Evolutionary conservation across 2,113 vertebrate species (phyloP).

Genomic region (Triplophysa tibetana): DNA sequence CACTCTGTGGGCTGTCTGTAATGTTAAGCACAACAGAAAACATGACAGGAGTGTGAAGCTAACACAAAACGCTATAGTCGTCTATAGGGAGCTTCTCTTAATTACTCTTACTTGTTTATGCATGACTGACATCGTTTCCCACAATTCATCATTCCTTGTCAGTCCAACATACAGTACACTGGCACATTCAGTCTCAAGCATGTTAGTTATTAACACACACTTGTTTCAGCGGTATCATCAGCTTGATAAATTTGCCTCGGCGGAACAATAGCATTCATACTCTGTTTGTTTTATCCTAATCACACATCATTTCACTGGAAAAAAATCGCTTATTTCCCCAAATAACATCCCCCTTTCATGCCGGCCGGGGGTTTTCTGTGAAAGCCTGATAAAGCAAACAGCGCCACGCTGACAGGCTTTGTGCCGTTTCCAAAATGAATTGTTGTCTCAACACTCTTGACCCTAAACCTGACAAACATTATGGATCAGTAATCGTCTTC

Average conservation of each 20-base stretch:
- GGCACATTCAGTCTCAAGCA: constrained; percentile 64
- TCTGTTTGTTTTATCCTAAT: constrained; percentile 70
- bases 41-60: constrained; percentile 35
- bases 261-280: constrained; percentile 69
- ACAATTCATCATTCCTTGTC: constrained; percentile 69
- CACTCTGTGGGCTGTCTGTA: background rate
- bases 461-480: constrained; percentile 71
- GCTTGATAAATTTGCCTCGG: constrained; percentile 76
- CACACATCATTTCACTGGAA: constrained; percentile 65
- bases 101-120: constrained; percentile 63
- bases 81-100: background rate
- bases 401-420: constrained; percentile 66
- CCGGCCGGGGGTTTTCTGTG: constrained; percentile 49
- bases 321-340: constrained; percentile 46
- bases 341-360: constrained; percentile 25
- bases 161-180: constrained; percentile 49
- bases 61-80: background rate
- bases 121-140: constrained; percentile 73
- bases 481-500: constrained; percentile 75
- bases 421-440: constrained; percentile 70
- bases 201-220: constrained; percentile 68
- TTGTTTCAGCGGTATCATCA: constrained; percentile 65
- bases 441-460: constrained; percentile 73
- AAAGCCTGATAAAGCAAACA: constrained; percentile 71
- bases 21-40: background rate